These are phyloP conservation scores for Seriola quinqueradiata DNA, from an alignment of 2,113 vertebrate genomes.

Conservation along the genomic window DNA sequence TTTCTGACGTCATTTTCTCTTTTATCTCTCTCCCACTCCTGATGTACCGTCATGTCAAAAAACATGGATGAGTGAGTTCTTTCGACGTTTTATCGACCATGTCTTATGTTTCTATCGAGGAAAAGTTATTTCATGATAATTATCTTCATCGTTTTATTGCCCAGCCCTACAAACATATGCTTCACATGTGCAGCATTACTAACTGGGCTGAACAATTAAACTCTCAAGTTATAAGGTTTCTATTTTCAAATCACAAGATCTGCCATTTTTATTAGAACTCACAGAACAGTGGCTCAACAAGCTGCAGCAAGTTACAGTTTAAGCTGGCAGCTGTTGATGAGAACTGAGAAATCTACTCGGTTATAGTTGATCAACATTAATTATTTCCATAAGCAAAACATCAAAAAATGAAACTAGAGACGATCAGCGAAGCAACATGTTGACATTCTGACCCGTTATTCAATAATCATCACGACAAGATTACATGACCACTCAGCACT, in stretches of 20 bases:
- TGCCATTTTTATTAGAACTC: conserved; percentile 1
- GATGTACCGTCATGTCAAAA: too few species aligned
- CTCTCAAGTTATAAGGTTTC: conserved; percentile 6
- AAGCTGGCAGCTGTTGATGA: conserved; percentile 3
- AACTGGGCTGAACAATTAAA: conserved; percentile 15
- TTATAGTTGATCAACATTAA: conserved; percentile 19
- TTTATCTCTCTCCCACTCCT: too few species aligned
- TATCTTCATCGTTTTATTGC: too few species aligned
- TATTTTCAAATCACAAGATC: conserved; percentile 6
- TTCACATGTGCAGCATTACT: neutral
- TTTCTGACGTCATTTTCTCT: too few species aligned
- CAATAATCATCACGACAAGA: too few species aligned
- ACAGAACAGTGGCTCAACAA: neutral
- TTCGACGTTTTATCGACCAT: too few species aligned
- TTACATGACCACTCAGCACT: too few species aligned
- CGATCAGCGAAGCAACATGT: too few species aligned
- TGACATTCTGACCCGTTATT: too few species aligned
- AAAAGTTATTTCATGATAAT: too few species aligned
- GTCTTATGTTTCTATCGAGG: too few species aligned
- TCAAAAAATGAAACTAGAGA: neutral
- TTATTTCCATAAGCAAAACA: conserved; percentile 17
- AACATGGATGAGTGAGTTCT: too few species aligned
- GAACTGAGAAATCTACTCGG: neutral
- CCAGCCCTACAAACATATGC: neutral
- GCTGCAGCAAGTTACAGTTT: conserved; percentile 5